Evolutionary conservation across 2,888 invertebrate genomes (phyloP).

Genomic region (Lasioglossum marginatum): DNA sequence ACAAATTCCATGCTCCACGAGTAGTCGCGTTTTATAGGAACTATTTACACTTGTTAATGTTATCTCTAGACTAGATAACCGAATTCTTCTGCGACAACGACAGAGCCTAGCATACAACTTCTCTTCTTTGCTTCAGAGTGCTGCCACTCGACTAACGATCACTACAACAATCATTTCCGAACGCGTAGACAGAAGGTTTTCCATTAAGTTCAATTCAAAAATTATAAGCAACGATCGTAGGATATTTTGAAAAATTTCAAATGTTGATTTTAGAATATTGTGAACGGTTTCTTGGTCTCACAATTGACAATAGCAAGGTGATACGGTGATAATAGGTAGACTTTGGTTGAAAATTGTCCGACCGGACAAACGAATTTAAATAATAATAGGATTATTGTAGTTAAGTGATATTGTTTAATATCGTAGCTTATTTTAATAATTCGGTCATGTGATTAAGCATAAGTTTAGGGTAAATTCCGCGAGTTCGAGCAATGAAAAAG

Average conservation of each 20-base stretch:
- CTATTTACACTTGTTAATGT: constrained; percentile 13
- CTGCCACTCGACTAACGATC: background rate
- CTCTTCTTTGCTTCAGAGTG: background rate
- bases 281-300: constrained; percentile 1
- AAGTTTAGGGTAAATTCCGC: constrained; percentile 6
- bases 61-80: background rate
- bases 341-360: constrained; percentile 4
- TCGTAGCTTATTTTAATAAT: background rate
- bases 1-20: constrained; percentile 1
- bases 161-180: background rate
- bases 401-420: background rate
- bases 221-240: constrained; percentile 4
- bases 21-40: constrained; percentile 22
- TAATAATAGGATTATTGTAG: background rate
- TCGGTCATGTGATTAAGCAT: background rate
- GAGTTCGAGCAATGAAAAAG: constrained; percentile 2
- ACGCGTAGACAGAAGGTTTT: background rate
- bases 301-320: background rate
- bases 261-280: background rate
- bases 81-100: constrained; percentile 10
- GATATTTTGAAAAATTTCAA: background rate
- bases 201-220: background rate
- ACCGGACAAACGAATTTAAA: background rate
- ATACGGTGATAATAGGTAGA: background rate
- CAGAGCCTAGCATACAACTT: background rate